phyloP scores from a whole-genome alignment of 2,113 vertebrate genomes.

The Tapirus terrestris region DNA sequence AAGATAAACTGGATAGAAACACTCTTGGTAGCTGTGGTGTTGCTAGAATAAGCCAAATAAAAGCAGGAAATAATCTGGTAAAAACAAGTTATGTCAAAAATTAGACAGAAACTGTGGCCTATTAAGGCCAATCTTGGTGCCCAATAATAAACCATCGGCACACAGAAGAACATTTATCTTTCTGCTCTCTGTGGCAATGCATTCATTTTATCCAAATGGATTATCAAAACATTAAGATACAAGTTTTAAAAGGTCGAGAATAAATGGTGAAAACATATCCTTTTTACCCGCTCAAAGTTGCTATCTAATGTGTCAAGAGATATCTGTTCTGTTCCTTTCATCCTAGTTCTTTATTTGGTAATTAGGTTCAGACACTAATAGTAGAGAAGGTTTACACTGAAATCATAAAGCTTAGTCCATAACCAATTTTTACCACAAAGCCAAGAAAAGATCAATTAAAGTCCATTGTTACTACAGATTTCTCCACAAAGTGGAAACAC shows the following conservation, averaged over 20 bases:
- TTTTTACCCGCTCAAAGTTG: neutral
- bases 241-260: neutral
- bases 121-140: neutral
- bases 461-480: neutral
- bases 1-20: neutral
- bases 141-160: neutral
- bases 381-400: neutral
- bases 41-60: neutral
- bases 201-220: slow-evolving; percentile 1
- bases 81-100: neutral
- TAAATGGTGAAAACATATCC: neutral
- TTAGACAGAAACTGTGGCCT: neutral
- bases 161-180: neutral
- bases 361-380: neutral
- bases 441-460: neutral
- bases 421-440: neutral
- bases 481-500: neutral
- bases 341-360: neutral
- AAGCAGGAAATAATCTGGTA: neutral
- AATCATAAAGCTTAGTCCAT: neutral
- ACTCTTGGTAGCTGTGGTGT: neutral
- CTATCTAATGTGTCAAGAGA: neutral
- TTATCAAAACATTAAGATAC: neutral
- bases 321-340: neutral
- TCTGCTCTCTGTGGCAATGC: neutral